Conservation (phyloP, 1,140 invertebrate genomes). For the Helicoverpa armigera region DNA sequence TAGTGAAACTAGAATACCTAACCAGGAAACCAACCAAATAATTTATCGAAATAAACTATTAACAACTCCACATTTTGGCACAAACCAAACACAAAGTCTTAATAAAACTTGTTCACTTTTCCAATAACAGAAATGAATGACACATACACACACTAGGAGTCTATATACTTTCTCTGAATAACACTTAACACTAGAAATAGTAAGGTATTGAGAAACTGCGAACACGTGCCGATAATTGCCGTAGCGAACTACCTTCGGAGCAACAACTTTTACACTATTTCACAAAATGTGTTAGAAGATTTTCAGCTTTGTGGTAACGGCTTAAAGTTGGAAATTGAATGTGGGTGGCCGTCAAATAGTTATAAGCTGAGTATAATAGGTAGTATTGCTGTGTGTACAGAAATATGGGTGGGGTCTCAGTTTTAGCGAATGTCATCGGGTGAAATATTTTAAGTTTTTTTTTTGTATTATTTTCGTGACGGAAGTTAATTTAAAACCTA, state of each 20-base stretch:
- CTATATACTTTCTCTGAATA: slow-evolving; percentile 46
- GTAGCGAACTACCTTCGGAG: slow-evolving; percentile 45
- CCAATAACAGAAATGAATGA: slow-evolving; percentile 37
- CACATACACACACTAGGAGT: not conserved
- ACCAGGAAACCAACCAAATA: too few relatives aligned
- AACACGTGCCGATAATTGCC: slow-evolving; percentile 60
- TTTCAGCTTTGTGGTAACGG: not conserved
- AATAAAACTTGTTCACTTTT: not conserved
- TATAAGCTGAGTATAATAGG: slow-evolving; percentile 40
- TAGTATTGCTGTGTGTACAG: slow-evolving; percentile 37
- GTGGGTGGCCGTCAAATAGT: slow-evolving; percentile 7
- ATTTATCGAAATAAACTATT: too few relatives aligned
- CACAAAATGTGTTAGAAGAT: not conserved
- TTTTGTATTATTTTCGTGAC: not conserved
- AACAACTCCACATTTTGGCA: too few relatives aligned
- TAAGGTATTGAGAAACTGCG: slow-evolving; percentile 53
- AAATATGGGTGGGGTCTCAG: slow-evolving; percentile 6
- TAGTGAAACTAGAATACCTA: too few relatives aligned
- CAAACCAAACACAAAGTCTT: not conserved
- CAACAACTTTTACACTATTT: slow-evolving; percentile 49
- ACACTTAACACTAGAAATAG: slow-evolving; percentile 44
- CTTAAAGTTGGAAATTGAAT: slow-evolving; percentile 7
- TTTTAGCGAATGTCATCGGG: slow-evolving; percentile 5
- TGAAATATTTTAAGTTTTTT: not conserved
- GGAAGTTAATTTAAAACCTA: too few relatives aligned